These are phyloP conservation scores for Nomada lathburiana DNA, from an alignment of 2,888 invertebrate species.

Conservation along the genomic window DNA sequence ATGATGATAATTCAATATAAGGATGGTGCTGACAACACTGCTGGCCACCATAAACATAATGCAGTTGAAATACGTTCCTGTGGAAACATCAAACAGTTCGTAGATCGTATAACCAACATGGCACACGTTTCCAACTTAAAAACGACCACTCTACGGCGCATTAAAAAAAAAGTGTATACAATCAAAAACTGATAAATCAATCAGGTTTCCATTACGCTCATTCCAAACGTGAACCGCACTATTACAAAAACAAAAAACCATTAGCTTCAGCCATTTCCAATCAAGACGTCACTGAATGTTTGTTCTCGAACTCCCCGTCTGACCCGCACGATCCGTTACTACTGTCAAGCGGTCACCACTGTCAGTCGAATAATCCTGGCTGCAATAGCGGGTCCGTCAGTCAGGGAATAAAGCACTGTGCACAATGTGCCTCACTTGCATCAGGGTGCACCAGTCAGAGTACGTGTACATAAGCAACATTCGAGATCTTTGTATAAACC, in stretches of 20 bases:
- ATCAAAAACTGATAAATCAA: neutral
- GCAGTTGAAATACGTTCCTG: slow-evolving; percentile 99
- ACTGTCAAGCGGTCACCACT: slow-evolving; percentile 28
- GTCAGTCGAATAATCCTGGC: slow-evolving; percentile 21
- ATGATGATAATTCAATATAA: slow-evolving; percentile 99
- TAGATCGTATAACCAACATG: neutral
- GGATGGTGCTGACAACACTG: slow-evolving; percentile 98
- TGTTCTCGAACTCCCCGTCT: slow-evolving; percentile 30
- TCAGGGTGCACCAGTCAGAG: neutral
- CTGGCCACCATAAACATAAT: slow-evolving; percentile 99
- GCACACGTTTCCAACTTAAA: neutral
- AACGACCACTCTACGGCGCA: too few species aligned
- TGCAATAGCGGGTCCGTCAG: slow-evolving; percentile 30
- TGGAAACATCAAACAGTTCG: slow-evolving; percentile 68
- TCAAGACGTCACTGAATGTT: slow-evolving; percentile 37
- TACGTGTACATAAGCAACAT: neutral
- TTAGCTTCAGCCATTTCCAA: slow-evolving; percentile 2
- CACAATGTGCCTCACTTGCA: slow-evolving; percentile 31
- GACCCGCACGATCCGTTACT: slow-evolving; percentile 45
- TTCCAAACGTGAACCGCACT: slow-evolving; percentile 20
- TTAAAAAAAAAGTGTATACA: neutral
- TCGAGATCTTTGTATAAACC: slow-evolving; percentile 11
- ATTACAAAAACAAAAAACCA: slow-evolving; percentile 19
- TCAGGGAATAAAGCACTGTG: slow-evolving; percentile 37
- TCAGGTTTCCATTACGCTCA: neutral